phyloP scores from a whole-genome alignment of 2,113 vertebrate genomes.

The Thryonomys swinderianus region DNA sequence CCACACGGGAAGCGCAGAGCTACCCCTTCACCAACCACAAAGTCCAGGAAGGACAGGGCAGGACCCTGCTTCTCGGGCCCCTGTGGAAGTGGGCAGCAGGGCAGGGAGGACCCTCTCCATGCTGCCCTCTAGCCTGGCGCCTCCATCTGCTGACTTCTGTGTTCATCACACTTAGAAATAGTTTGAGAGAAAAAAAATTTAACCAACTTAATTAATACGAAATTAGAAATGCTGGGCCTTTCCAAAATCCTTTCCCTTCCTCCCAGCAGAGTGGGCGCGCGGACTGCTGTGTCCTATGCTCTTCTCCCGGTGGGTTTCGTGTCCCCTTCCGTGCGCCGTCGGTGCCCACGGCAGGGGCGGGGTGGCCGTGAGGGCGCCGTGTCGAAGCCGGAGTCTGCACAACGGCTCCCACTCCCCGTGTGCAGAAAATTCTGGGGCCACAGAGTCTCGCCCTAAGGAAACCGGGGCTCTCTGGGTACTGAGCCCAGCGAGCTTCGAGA shows the following conservation, averaged over 20 bases:
- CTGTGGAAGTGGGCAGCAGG: too few relatives aligned
- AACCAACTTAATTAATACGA: constrained; percentile 8
- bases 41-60: rapidly evolving
- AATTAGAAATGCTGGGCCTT: not conserved
- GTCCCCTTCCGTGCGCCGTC: rapidly evolving
- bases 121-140: not conserved
- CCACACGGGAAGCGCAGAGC: not conserved
- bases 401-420: not conserved
- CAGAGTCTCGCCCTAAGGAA: not conserved
- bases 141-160: constrained; percentile 17
- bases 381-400: not conserved
- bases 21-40: not conserved
- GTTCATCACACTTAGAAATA: constrained; percentile 46
- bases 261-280: not conserved
- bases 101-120: not conserved
- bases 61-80: not conserved
- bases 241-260: not conserved
- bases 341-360: not conserved
- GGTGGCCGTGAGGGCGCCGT: not conserved
- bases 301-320: not conserved
- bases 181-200: not conserved
- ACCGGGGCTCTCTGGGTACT: not conserved
- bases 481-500: not conserved
- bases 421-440: not conserved
- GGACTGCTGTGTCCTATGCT: not conserved